Evolutionary conservation across 2,797 vertebrate genomes (phyloP).

Genomic region (Acanthiza pusilla): DNA sequence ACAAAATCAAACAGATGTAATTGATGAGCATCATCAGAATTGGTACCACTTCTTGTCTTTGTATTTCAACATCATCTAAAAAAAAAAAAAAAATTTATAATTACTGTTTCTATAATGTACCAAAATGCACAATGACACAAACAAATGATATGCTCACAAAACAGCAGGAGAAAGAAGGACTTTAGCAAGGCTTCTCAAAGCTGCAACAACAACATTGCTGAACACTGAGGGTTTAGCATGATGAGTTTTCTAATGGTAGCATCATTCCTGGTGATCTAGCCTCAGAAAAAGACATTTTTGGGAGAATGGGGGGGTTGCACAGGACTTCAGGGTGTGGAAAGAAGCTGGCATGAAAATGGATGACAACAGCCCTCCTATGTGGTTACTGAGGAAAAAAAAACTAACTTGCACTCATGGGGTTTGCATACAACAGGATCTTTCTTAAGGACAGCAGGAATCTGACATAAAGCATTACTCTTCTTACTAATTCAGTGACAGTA

Average conservation of each 20-base stretch:
- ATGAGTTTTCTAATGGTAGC: neutral
- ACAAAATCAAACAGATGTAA: conserved; percentile 70
- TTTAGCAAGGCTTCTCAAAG: neutral
- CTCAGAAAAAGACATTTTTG: neutral
- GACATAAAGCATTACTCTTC: neutral
- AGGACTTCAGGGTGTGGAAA: neutral
- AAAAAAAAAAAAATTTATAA: neutral
- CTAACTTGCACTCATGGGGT: neutral
- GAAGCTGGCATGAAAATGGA: accelerated
- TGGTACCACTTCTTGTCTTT: conserved; percentile 99
- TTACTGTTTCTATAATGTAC: neutral
- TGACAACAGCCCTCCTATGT: neutral
- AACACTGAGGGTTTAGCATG: neutral
- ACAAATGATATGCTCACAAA: neutral
- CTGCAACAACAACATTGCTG: neutral
- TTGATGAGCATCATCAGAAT: conserved; percentile 83
- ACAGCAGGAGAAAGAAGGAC: neutral
- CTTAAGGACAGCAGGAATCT: neutral
- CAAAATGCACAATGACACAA: neutral
- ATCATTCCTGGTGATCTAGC: neutral
- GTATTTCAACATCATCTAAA: conserved; percentile 98
- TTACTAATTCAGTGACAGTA: neutral
- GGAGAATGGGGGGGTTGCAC: neutral
- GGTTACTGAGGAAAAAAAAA: neutral
- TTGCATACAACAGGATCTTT: neutral